Evolutionary conservation across 2,113 vertebrate species (phyloP), one percentile per base, ranked within the genome.

Genomic region (Paradoxurus hermaphroditus): DNA sequence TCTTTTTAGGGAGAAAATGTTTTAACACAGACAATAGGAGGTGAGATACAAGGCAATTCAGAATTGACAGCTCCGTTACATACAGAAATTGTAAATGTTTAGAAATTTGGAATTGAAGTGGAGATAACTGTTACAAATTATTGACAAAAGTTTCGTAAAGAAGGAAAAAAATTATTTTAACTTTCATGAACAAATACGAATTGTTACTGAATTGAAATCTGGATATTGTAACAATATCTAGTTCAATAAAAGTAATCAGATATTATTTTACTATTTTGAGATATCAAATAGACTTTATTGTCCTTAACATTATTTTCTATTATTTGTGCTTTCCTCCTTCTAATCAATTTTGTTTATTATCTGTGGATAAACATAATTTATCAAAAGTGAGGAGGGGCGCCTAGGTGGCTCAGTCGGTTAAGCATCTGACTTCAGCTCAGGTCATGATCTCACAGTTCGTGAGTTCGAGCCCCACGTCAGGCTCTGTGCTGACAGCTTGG

Each of bases 11-110:
- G 39, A 95, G 86, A 91, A 95, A 96, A 89, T 73, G 39, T 91
- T 94, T 96, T 59, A 97, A 95, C 44, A 89, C 36, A 94, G 53
- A 95, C 51, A 93, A 56, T n/a, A 94, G 21, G 53, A 97, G 84
- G 85, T 15, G 90, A 94, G 68, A 90, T 21, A 51, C 8, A 92
- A 93, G 39, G 51, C 34, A 89, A 84, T 92, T n/a, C 68, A 85
- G 62, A 94, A 92, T 44, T 59, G 79, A 96, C 78, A 93, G 70
- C 53, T 94, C 23, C 85, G 91, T 91, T 86, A 89, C 46, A 44
- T 91, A 78, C 29, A 91, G 44, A 95, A 92, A 93, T 77, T 70
- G n/a, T 62, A 93, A 79, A 86, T 25, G 31, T 81, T 92, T 14
- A 92, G 88, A 92, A 86, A 94, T 63, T 53, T 82, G 65, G 65